Conservation (phyloP, 1,140 invertebrate species). For the Drosophila leontia region DNA sequence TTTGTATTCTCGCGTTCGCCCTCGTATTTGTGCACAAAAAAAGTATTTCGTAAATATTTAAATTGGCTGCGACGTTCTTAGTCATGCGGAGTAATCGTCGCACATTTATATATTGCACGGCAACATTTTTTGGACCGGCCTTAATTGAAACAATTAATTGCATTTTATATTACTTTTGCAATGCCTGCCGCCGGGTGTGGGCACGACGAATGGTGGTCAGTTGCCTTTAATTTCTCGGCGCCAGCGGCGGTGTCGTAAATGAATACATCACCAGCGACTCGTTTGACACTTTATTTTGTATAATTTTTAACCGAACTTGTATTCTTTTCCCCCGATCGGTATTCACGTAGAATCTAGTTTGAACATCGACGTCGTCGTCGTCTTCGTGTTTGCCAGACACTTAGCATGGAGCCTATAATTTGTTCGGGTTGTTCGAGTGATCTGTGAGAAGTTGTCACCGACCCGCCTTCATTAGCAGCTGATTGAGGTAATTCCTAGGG, state of each 20-base stretch:
- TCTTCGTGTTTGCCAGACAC: slow-evolving; percentile 41
- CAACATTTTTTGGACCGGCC: slow-evolving; percentile 39
- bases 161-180: slow-evolving; percentile 48
- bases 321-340: slow-evolving; percentile 19
- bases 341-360: slow-evolving; percentile 69
- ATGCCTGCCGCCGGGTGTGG: slow-evolving; percentile 29
- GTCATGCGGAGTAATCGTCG: slow-evolving; percentile 39
- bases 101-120: slow-evolving; percentile 27
- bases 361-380: neutral
- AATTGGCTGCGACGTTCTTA: slow-evolving; percentile 34
- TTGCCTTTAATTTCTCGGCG: slow-evolving; percentile 52
- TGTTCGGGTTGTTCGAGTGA: slow-evolving; percentile 1
- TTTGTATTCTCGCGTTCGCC: slow-evolving; percentile 6
- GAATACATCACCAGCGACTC: slow-evolving; percentile 58
- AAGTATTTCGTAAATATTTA: slow-evolving; percentile 47
- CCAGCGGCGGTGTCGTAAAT: slow-evolving; percentile 42
- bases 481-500: slow-evolving; percentile 23
- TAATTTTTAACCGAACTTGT: slow-evolving; percentile 2
- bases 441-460: slow-evolving; percentile 43
- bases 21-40: slow-evolving; percentile 22
- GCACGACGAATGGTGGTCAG: slow-evolving; percentile 38
- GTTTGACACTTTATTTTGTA: slow-evolving; percentile 23
- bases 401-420: slow-evolving; percentile 66
- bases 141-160: slow-evolving; percentile 60
- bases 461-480: slow-evolving; percentile 50